phyloP scores from a whole-genome alignment of 2,888 invertebrate genomes.

The Metalampra italica region DNA sequence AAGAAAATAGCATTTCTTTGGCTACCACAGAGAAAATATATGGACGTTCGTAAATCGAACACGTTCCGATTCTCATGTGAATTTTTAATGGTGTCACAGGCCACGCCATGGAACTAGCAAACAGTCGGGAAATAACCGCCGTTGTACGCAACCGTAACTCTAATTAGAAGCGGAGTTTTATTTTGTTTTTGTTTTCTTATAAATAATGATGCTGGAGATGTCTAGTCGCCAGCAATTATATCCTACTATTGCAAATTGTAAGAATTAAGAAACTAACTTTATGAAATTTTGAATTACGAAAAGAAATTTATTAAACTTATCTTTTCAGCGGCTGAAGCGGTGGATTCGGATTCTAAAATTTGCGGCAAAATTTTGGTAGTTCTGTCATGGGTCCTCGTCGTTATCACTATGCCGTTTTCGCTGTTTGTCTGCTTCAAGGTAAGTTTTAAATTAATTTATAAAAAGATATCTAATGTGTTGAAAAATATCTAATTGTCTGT shows the following conservation, averaged over 20 bases:
- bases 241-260: constrained; percentile 47
- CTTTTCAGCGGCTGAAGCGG: constrained; percentile 78
- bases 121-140: constrained; percentile 27
- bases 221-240: constrained; percentile 62
- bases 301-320: constrained; percentile 20
- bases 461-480: too few species aligned
- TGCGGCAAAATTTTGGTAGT: constrained; percentile 91
- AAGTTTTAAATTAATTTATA: constrained; percentile 35
- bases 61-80: constrained; percentile 47
- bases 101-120: constrained; percentile 11
- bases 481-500: background rate
- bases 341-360: constrained; percentile 81
- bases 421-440: constrained; percentile 96
- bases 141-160: constrained; percentile 24
- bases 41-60: constrained; percentile 6
- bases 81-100: constrained; percentile 37
- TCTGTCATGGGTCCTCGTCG: constrained; percentile 89
- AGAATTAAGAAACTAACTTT: constrained; percentile 12
- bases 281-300: too few species aligned
- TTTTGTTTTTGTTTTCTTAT: constrained; percentile 4
- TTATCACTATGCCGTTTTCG: constrained; percentile 94
- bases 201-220: constrained; percentile 55
- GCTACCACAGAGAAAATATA: too few species aligned
- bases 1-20: too few species aligned
- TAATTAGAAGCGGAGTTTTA: constrained; percentile 8